phyloP scores from a whole-genome alignment of 2,113 vertebrate genomes.

The Zootoca vivipara region DNA sequence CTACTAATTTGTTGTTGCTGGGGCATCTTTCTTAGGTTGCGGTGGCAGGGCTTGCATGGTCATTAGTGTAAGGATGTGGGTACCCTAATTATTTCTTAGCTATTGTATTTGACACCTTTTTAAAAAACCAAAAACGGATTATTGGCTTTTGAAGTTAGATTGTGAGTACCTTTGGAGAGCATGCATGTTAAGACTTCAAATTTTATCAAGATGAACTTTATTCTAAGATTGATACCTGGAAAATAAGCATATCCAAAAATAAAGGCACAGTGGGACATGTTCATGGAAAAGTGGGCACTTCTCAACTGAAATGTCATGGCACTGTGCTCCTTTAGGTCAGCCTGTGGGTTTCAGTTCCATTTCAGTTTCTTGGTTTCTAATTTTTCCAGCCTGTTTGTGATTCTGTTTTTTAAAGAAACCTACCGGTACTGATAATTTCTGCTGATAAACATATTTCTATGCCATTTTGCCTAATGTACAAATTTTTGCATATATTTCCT shows the following conservation, averaged over 20 bases:
- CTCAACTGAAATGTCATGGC: background rate
- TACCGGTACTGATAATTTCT: too few relatives aligned
- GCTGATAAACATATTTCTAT: too few relatives aligned
- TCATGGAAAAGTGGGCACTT: background rate
- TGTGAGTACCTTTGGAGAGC: background rate
- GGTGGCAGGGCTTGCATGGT: too few relatives aligned
- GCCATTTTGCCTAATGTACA: too few relatives aligned
- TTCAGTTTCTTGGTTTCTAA: too few relatives aligned
- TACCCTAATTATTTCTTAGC: background rate
- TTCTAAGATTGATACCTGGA: background rate
- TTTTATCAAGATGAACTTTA: background rate
- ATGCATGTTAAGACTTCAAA: background rate
- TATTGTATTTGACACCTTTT: background rate
- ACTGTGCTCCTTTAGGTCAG: background rate
- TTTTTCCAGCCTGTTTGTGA: too few relatives aligned
- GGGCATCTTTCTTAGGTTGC: background rate
- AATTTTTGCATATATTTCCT: too few relatives aligned
- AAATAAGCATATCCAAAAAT: background rate
- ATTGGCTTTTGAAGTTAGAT: background rate
- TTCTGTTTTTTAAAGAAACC: too few relatives aligned
- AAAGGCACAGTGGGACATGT: background rate
- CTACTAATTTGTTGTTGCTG: slow-evolving; percentile 28
- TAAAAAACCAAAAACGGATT: background rate
- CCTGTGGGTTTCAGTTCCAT: background rate
- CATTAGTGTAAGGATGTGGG: background rate